phyloP scores from a whole-genome alignment of 2,888 invertebrate genomes.

The Agonopterix alstromeriana region DNA sequence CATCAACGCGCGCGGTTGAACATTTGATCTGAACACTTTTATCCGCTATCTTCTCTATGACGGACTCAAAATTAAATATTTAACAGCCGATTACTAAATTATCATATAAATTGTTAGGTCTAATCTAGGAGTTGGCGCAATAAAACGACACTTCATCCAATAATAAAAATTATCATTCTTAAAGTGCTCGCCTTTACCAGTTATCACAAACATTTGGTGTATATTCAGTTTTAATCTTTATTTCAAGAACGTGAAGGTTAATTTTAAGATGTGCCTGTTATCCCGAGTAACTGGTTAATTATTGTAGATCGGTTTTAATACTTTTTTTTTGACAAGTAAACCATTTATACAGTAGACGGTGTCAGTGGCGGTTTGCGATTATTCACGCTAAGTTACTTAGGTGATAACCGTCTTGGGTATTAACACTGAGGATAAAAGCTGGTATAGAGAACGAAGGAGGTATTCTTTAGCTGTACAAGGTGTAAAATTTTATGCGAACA shows the following conservation, averaged over 20 bases:
- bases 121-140: conserved; percentile 7
- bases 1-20: conserved; percentile 7
- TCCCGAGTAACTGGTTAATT: conserved; percentile 19
- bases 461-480: no score
- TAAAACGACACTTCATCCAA: conserved; percentile 8
- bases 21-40: background rate
- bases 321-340: conserved; percentile 13
- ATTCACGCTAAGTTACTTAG: conserved; percentile 56
- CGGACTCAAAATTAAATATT: conserved; percentile 4
- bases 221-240: background rate
- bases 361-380: conserved; percentile 51
- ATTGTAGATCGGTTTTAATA: conserved; percentile 15
- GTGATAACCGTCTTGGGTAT: conserved; percentile 18
- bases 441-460: no score
- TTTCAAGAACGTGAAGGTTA: background rate
- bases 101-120: conserved; percentile 8
- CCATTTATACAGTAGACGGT: conserved; percentile 33
- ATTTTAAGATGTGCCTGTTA: background rate
- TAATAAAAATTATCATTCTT: conserved; percentile 6
- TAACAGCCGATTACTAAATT: conserved; percentile 7
- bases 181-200: background rate
- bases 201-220: background rate
- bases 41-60: background rate
- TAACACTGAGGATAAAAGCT: no score
- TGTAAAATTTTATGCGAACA: no score